phyloP scores from a whole-genome alignment of 2,888 invertebrate genomes.

The Diaperis boleti region DNA sequence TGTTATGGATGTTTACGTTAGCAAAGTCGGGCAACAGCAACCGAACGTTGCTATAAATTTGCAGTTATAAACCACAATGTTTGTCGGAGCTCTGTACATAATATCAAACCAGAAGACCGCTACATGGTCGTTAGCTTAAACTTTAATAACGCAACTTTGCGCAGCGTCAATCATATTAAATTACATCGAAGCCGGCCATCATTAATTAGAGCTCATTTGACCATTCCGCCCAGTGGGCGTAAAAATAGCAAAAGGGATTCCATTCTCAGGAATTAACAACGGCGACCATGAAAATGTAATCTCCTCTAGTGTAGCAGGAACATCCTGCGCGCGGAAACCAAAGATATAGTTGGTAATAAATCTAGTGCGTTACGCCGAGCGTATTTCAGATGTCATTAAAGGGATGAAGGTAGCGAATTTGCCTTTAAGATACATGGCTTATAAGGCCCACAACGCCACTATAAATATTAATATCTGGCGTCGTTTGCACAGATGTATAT shows the following conservation, averaged over 20 bases:
- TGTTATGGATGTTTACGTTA: background rate
- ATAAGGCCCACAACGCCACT: slow-evolving; percentile 19
- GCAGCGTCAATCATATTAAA: slow-evolving; percentile 11
- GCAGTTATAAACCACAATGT: slow-evolving; percentile 30
- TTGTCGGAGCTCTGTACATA: slow-evolving; percentile 20
- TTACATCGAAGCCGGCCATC: slow-evolving; percentile 6
- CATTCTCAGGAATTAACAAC: too few relatives aligned
- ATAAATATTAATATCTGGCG: slow-evolving; percentile 30
- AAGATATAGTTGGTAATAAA: slow-evolving; percentile 17
- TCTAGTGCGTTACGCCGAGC: slow-evolving; percentile 6
- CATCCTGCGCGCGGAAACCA: background rate
- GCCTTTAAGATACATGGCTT: slow-evolving; percentile 18
- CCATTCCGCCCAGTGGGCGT: background rate
- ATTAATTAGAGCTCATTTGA: background rate
- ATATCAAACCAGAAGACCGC: slow-evolving; percentile 29
- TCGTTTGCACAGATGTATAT: slow-evolving; percentile 17
- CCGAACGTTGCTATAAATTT: slow-evolving; percentile 28
- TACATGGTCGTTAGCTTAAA: slow-evolving; percentile 33
- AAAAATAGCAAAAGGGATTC: background rate
- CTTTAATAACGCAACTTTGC: slow-evolving; percentile 25
- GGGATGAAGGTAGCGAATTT: slow-evolving; percentile 8
- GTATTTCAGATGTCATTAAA: slow-evolving; percentile 20
- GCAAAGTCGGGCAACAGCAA: slow-evolving; percentile 12
- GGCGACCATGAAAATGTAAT: background rate
- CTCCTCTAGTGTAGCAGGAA: background rate